Base-by-base conservation (phyloP, 1,140 invertebrate species). In the Metaphire vulgaris region DNA sequence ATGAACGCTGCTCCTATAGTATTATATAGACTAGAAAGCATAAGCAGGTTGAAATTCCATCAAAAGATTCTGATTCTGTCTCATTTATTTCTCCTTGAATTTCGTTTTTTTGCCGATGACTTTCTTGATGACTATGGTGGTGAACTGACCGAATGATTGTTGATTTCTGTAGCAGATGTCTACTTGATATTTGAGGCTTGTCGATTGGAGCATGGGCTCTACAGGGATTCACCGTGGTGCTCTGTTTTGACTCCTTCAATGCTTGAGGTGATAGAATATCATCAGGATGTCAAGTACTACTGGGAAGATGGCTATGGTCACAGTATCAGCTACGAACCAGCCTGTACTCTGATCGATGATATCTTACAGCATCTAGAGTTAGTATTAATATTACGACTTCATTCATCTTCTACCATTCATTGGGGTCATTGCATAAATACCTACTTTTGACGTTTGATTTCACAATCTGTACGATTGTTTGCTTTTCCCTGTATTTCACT, bases 231-330 rank as follows among this genome's bases (percentile, higher is more conserved):
- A 12, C 41, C 41, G 41, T 56, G 41, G 41, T 56, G 41, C 41
- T 56, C 41, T 21, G 41, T 56, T 56, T 21, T 56, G 41, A 56
- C 41, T 6, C 41, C 41, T 12, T 6, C 41, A 6, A 56, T 56
- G 41, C 21, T 56, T 6, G 41, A 56, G 41, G 41, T 56, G 41
- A 56, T 56, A 6, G 41, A 56, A 21, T 56, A 56, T 56, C 41
- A 56, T 56, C 41, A 56, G 41, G 41, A 56, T 56, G 21, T 56
- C 41, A 56, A 56, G 41, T 56, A 56, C 41, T 56, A 56, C 41
- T 56, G 41, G 41, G 41, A 56, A 21, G 41, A 56, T 21, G 21
- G 41, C 41, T 56, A 56, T 21, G 41, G 41, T 21, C 6, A 56
- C 21, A 56, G 41, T 21, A 56, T 56, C 41, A 56, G 41, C 41